Base-by-base conservation (phyloP, 2,113 vertebrate genomes). In the Gymnogyps californianus region DNA sequence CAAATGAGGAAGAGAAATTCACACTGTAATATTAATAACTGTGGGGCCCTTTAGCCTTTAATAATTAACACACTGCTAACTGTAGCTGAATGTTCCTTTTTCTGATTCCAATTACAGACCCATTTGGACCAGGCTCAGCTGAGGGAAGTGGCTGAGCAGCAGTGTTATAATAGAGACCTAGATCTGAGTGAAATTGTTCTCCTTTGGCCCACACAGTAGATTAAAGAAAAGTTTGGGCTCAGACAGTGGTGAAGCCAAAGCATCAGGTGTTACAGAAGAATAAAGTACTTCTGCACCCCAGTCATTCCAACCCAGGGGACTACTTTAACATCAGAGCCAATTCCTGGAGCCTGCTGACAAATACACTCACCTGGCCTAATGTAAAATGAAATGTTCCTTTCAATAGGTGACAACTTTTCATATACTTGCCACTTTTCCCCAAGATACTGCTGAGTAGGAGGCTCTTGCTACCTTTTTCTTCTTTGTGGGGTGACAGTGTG, bases 41-140 rank as follows among this genome's bases (percentile, higher is more conserved):
- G 57, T 79, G 77, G 83, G 72, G 61, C 42, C 92, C 79, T 79
- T 96, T 49, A 44, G 84, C 81, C 88, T 89, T 96, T 74, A 95
- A 96, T 93, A 95, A 95, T 97, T 96, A 94, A 94, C 74, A n/a
- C 7, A n/a, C 59, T 49, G 83, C 79, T 92, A 82, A 65, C 61
- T 79, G 94, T 67, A 64, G 80, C 89, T 85, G 93, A 21, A 72
- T 87, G 84, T 90, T 93, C 94, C 81, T 82, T 92, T 64, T 79
- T 16, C 61, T 58, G 28, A 29, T 67, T 84, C 75, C 83, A 87
- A 11, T 71, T 93, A 69, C 82, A 67, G 49, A 16, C 34, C 77
- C 61, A 11, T 85, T 96, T 92, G 90, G 87, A 92, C 57, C 57
- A 51, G 89, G 88, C 74, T 83, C 42, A 94, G 67, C 74, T 7